phyloP scores from a whole-genome alignment of 2,113 vertebrate genomes.

The Gulo gulo region DNA sequence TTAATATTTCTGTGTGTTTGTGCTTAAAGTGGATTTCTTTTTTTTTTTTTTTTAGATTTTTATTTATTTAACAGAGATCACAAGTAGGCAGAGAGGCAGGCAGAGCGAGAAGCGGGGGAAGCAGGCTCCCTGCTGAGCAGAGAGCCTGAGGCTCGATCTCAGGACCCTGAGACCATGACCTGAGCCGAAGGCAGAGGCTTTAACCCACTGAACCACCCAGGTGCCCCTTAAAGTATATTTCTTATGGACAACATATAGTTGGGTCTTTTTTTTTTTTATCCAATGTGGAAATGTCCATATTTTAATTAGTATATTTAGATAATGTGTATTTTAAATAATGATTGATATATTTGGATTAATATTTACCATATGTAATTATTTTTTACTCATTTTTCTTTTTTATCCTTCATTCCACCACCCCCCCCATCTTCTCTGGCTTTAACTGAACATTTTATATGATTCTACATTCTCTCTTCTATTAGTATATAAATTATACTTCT shows the following conservation, averaged over 20 bases:
- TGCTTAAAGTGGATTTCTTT: neutral
- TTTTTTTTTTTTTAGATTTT: neutral
- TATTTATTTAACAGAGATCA: no score
- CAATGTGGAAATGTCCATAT: neutral
- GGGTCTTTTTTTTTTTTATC: neutral
- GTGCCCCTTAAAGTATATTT: neutral
- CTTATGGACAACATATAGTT: neutral
- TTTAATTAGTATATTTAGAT: neutral
- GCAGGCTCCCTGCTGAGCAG: no score
- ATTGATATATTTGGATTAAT: neutral
- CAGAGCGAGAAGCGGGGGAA: no score
- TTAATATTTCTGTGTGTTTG: neutral
- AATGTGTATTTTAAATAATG: neutral
- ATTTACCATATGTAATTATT: neutral
- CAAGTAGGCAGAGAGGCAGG: no score
- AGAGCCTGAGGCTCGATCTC: no score
- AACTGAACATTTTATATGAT: neutral
- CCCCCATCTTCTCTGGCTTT: neutral
- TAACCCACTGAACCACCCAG: no score
- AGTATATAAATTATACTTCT: neutral
- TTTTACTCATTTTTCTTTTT: neutral
- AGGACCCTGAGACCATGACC: no score
- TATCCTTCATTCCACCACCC: neutral
- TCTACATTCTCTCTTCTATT: neutral
- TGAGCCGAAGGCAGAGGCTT: no score